Evolutionary conservation across 2,113 vertebrate genomes (phyloP), one percentile per base, ranked within the genome.

Genomic region (Macrotis lagotis): DNA sequence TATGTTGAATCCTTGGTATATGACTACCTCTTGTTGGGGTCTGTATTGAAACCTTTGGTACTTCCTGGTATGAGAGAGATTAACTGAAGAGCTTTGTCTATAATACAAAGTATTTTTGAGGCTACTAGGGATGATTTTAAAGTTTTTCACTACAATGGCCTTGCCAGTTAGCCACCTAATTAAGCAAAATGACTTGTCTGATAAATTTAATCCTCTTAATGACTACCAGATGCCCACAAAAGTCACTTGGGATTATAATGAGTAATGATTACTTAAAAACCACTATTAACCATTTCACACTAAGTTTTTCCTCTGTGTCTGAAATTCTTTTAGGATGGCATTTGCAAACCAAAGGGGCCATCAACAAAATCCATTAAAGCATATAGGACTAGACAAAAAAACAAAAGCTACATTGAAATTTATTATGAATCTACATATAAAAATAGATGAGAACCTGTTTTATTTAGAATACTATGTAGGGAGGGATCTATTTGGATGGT

Each of bases 121-220:
- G 31, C 44, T 96, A 94, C 90, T 96, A 92, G n/a, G 96, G 44
- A 97, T 94, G 50, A 93, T 96, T 97, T 95, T 91, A 96, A 89
- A 93, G 50, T 24, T 96, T 93, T 97, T 96, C 94, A 97, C 92
- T 94, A 90, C 37, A 92, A 96, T 93, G 89, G 24, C 66, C 91
- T 96, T 96, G 94, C 94, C 95, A 97, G 96, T 97, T 98, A 98
- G 89, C 88, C 92, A 97, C 94, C 94, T 98, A 98, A 98, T 98
- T 98, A 98, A 96, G 97, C 94, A 97, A 98, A 98, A 98, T 98
- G 50, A 98, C 98, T 98, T 98, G 50, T 98, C 97, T 98, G 98
- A 98, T 98, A 98, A 98, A 98, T 98, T 97, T 98, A 98, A 98
- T 98, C 98, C 97, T 98, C 97, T 97, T 99, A 99, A 99, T 98